These are phyloP conservation scores for Cassiopea xamachana DNA, from an alignment of 30 jellyfish, hydroid and myxozoan genomes.

Conservation along the genomic window DNA sequence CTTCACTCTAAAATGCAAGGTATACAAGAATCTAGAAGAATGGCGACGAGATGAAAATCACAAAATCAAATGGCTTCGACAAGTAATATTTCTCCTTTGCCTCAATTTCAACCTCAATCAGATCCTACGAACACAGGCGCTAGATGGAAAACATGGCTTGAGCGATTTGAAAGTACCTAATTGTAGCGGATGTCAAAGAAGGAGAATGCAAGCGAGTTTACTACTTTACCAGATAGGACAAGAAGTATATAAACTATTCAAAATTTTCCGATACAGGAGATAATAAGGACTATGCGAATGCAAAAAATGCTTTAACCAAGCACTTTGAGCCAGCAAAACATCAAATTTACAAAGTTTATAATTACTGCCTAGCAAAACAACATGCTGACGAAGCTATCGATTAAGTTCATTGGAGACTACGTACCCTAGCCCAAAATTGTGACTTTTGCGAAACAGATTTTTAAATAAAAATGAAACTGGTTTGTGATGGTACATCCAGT, in stretches of 20 bases:
- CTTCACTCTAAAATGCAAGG: not conserved
- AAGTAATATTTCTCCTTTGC: slow-evolving; percentile 42
- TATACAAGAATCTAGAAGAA: not conserved
- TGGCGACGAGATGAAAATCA: slow-evolving; percentile 24
- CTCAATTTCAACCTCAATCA: slow-evolving; percentile 48
- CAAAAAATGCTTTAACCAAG: slow-evolving; percentile 54
- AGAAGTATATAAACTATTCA: not conserved
- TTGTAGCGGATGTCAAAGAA: slow-evolving; percentile 53
- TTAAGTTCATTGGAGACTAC: slow-evolving; percentile 35
- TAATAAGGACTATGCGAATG: slow-evolving; percentile 15
- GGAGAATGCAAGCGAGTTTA: slow-evolving; percentile 46
- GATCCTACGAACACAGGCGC: slow-evolving; percentile 54
- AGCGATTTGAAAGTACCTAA: slow-evolving; percentile 58
- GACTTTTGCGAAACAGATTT: slow-evolving; percentile 42
- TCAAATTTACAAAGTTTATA: slow-evolving; percentile 38
- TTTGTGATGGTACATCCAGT: slow-evolving; percentile 35
- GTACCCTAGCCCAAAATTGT: slow-evolving; percentile 55
- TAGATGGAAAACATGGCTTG: slow-evolving; percentile 40
- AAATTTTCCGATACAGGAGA: no score
- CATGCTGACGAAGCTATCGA: slow-evolving; percentile 37
- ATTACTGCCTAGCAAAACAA: slow-evolving; percentile 42
- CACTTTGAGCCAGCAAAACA: slow-evolving; percentile 56
- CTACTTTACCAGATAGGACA: slow-evolving; percentile 60
- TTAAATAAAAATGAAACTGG: slow-evolving; percentile 51
- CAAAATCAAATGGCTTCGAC: slow-evolving; percentile 38